These are phyloP conservation scores for Desoria tigrina DNA, from an alignment of 2,888 invertebrate species.

Conservation along the genomic window DNA sequence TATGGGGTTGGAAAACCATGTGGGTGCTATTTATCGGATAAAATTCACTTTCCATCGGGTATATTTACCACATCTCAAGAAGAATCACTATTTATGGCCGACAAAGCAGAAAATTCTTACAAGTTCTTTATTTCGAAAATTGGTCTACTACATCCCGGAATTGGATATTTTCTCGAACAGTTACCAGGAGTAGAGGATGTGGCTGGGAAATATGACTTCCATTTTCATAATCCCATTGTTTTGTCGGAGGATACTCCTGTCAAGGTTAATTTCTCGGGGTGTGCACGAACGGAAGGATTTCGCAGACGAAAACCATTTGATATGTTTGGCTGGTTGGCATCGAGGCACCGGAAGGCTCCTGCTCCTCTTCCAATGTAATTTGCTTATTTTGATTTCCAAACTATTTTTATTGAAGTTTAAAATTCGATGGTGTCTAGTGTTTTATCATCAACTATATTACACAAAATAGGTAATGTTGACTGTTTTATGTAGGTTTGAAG, in stretches of 20 bases:
- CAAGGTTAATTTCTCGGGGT: conserved; percentile 66
- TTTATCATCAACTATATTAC: neutral
- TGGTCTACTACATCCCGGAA: conserved; percentile 83
- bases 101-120: too few relatives aligned
- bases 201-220: conserved; percentile 57
- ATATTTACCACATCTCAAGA: too few relatives aligned
- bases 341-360: conserved; percentile 68
- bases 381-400: neutral
- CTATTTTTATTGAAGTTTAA: neutral
- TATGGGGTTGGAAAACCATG: neutral
- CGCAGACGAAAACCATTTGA: conserved; percentile 66
- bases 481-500: neutral
- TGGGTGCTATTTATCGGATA: neutral
- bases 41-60: neutral
- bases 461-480: neutral
- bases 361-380: neutral
- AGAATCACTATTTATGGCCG: too few relatives aligned
- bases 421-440: neutral
- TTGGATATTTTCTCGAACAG: conserved; percentile 86
- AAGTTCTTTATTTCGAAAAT: conserved; percentile 62
- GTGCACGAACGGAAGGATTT: conserved; percentile 77
- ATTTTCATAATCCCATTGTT: conserved; percentile 26
- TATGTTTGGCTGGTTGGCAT: too few relatives aligned
- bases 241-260: conserved; percentile 14
- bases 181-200: too few relatives aligned